Percentiles rank a stretch among this genome's conserved stretches.
Conservation (phyloP, 2,888 invertebrate genomes). For the Tachina lurida region DNA sequence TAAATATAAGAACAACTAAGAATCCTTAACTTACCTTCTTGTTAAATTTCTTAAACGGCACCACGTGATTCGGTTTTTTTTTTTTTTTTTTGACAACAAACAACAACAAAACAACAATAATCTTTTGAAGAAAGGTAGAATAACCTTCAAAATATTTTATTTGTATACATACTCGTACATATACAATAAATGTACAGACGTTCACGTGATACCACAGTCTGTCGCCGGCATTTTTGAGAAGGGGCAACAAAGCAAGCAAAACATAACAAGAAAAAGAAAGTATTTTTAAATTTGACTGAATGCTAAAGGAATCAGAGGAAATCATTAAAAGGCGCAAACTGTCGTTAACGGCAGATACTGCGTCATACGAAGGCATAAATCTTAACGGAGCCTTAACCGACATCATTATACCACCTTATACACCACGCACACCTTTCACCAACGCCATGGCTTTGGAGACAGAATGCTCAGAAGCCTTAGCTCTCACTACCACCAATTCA, state of each 20-base stretch:
- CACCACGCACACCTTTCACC: constrained; percentile 77
- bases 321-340: constrained; percentile 79
- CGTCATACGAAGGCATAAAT: constrained; percentile 36
- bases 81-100: constrained; percentile 56
- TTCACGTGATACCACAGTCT: constrained; percentile 55
- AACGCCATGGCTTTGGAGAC: constrained; percentile 75
- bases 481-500: constrained; percentile 75
- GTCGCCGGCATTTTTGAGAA: constrained; percentile 10
- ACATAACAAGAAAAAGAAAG: not conserved
- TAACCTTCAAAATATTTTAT: constrained; percentile 58
- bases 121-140: constrained; percentile 34
- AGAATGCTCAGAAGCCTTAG: constrained; percentile 62
- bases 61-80: constrained; percentile 68
- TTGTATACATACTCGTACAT: not conserved
- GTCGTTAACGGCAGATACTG: constrained; percentile 70
- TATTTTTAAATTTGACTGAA: constrained; percentile 74
- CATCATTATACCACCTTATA: constrained; percentile 75
- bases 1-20: constrained; percentile 4
- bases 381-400: constrained; percentile 45
- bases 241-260: not conserved
- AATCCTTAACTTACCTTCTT: constrained; percentile 44
- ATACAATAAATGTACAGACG: constrained; percentile 21
- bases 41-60: constrained; percentile 48
- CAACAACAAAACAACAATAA: constrained; percentile 17
- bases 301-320: constrained; percentile 81